phyloP scores from a whole-genome alignment of 1,140 invertebrate genomes.

The Drosophila nigrodunni region DNA sequence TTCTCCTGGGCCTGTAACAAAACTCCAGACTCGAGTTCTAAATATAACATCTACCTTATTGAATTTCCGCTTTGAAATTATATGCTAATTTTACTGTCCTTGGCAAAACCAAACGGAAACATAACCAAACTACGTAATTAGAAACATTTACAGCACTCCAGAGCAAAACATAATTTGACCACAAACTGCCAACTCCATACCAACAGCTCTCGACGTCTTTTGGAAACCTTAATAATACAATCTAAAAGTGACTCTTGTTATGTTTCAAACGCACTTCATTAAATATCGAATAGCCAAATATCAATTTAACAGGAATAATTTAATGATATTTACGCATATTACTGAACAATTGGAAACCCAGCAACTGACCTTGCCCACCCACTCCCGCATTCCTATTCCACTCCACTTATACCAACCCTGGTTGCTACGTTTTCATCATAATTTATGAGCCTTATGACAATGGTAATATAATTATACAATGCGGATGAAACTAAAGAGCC shows the following conservation, averaged over 20 bases:
- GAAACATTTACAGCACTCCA: conserved; percentile 27
- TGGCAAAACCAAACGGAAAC: conserved; percentile 9
- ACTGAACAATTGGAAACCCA: neutral
- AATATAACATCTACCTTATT: conserved; percentile 16
- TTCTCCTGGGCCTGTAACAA: too few relatives aligned
- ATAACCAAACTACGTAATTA: conserved; percentile 34
- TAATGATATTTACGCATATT: conserved; percentile 45
- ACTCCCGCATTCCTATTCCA: neutral
- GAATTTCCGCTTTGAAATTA: conserved; percentile 23
- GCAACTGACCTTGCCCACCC: neutral
- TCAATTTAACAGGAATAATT: conserved; percentile 48
- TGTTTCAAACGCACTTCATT: conserved; percentile 47
- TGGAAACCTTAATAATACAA: conserved; percentile 4
- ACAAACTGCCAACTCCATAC: neutral
- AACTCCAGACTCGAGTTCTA: neutral
- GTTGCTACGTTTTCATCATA: neutral
- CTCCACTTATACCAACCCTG: too few relatives aligned
- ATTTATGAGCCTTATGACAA: conserved; percentile 33
- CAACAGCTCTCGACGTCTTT: neutral
- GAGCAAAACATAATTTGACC: conserved; percentile 18
- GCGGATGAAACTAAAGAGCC: conserved; percentile 13
- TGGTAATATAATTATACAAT: conserved; percentile 29
- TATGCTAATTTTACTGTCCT: conserved; percentile 20
- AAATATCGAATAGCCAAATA: conserved; percentile 44
- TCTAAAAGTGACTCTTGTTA: conserved; percentile 27